Base-by-base conservation (phyloP, 2,113 vertebrate genomes). In the Neogobius melanostomus region DNA sequence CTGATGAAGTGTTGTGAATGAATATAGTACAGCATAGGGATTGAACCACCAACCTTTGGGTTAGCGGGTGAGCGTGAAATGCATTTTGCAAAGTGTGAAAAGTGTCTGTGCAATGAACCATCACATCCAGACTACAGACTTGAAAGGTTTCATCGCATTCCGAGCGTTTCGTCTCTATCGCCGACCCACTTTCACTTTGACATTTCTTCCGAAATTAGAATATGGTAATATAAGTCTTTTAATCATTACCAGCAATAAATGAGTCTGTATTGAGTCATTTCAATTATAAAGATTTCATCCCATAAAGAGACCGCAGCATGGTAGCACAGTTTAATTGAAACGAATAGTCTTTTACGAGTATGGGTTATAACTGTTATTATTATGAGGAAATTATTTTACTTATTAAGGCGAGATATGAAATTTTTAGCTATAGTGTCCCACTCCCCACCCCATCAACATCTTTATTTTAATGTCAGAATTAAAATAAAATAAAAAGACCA, bases 251-350 rank as follows among this genome's bases (percentile, higher is more conserved):
- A 56, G 53, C 53, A 11, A 56, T 56, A 56, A 56, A 17, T 56
- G 53, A 56, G 17, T 28, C 53, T 28, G 11, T 28, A 56, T 56
- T 56, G 28, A 56, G 53, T 56, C 53, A 56, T 56, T 56, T 28
- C 53, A 11, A 56, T 56, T 36, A 36, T 36, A 36, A 36, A 36
- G 28, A 36, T 36, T 2, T 36, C 28, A 36, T 36, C 28, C 28
- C 28, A 3, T 36, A 36, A 36, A 36, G 28, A 36, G 28, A 36
- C 3, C 28, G 28, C 28, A 36, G 28, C 28, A 36, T 36, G 28
- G 28, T 4, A 36, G 28, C 3, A 36, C 28, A 36, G 28, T 36
- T 36, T 36, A 36, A 36, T 36, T 36, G 28, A 36, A 36, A 36
- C 28, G 28, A 36, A 36, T 36, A 36, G 28, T 36, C 28, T 36